Evolutionary conservation across 2,888 invertebrate species (phyloP), one percentile per base, ranked within the genome.

Genomic region (Byasa hedistus): DNA sequence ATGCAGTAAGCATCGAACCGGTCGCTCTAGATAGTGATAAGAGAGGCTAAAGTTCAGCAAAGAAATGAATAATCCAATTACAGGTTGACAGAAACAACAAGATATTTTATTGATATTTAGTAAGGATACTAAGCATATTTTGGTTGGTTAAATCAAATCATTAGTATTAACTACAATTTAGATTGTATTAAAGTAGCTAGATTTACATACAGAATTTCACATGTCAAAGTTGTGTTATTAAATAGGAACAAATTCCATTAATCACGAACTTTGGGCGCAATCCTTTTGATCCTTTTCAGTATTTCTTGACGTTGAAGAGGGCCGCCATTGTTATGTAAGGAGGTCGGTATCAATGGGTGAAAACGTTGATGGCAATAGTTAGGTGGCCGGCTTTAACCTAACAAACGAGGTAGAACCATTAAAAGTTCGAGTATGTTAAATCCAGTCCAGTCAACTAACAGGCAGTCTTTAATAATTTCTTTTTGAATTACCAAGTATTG

Each of bases 241-340:
- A 48, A 54, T 7, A 54, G 52, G 52, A 54, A 54, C 52, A 51
- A 52, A 60, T 51, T 21, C 15, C 51, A 51, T 60, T 51, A 60
- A 60, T 60, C 60, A 60, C 51, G 32, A 32, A 51, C 51, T 60
- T 24, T n/a, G 27, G 51, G 32, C 32, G 22, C 48, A 48, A 44
- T 60, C 52, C 52, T 21, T 51, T 60, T 51, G 60, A 60, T 60
- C 60, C 60, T 32, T 32, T 7, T 51, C 24, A 51, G 52, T 58
- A 58, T 64, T 65, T 54, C 52, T 24, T 69, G 70, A 71, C 70
- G 51, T 71, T 72, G 71, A 71, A 60, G 48, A 65, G 69, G 71
- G 71, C 69, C 32, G 39, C 39, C 22, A 32, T 61, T 61, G 61
- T 61, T 57, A 27, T n/a, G 17, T 15, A 19, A 36, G n/a, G 2